Conservation (phyloP, 1,140 invertebrate species). For the Cotesia vestalis region DNA sequence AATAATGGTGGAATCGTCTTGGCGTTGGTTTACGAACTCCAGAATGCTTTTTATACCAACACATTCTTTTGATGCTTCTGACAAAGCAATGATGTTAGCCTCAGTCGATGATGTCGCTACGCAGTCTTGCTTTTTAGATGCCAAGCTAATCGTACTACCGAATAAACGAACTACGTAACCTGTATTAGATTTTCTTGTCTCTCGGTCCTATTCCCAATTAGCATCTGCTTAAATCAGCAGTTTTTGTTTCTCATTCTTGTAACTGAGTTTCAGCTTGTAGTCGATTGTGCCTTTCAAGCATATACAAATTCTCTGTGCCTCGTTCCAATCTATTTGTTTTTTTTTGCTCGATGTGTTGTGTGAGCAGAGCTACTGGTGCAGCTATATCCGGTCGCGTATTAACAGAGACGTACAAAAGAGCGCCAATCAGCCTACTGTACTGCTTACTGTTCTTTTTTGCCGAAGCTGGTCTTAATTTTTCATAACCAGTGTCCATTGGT, state of each 20-base stretch:
- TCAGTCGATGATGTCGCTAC: constrained; percentile 17
- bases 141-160: constrained; percentile 41
- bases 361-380: constrained; percentile 41
- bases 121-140: constrained; percentile 44
- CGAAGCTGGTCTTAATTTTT: too few species aligned
- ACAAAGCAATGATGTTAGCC: constrained; percentile 20
- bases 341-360: constrained; percentile 39
- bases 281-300: constrained; percentile 53
- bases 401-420: too few species aligned
- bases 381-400: too few species aligned
- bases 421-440: too few species aligned
- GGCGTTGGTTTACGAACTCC: too few species aligned
- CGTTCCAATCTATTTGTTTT: constrained; percentile 42
- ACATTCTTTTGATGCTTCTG: constrained; percentile 3
- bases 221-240: constrained; percentile 40
- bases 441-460: too few species aligned
- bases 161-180: constrained; percentile 37
- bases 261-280: constrained; percentile 29
- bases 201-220: constrained; percentile 36
- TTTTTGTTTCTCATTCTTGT: neutral
- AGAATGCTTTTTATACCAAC: neutral
- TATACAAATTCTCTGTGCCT: constrained; percentile 47
- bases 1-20: too few species aligned
- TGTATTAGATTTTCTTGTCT: constrained; percentile 25
- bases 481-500: neutral